Conservation (phyloP, 2,888 invertebrate genomes). For the Drepana falcataria region DNA sequence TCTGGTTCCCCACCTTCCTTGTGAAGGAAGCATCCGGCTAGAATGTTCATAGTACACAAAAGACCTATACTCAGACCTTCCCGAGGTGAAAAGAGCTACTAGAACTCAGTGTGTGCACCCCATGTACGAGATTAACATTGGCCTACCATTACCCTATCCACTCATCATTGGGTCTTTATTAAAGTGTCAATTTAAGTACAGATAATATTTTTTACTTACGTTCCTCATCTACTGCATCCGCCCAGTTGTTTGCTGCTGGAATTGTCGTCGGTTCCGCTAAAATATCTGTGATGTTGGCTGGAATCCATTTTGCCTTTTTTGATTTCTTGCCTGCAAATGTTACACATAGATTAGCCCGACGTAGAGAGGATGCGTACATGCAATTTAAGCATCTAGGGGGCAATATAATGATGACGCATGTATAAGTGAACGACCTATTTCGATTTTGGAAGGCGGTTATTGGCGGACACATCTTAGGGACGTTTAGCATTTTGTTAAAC, state of each 20-base stretch:
- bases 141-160: constrained; percentile 72
- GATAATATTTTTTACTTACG: constrained; percentile 68
- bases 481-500: constrained; percentile 26
- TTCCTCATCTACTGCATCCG: constrained; percentile 90
- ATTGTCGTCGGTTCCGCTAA: constrained; percentile 84
- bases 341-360: constrained; percentile 17
- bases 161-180: constrained; percentile 62
- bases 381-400: constrained; percentile 28
- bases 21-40: constrained; percentile 83
- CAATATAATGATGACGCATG: constrained; percentile 67
- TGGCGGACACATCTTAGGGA: constrained; percentile 42
- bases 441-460: constrained; percentile 69
- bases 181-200: background rate
- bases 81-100: constrained; percentile 81
- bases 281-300: constrained; percentile 89
- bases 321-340: constrained; percentile 85
- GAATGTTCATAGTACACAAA: constrained; percentile 74
- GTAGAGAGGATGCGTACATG: constrained; percentile 14
- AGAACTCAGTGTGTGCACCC: constrained; percentile 83
- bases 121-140: constrained; percentile 88
- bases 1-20: constrained; percentile 86
- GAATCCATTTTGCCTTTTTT: constrained; percentile 92
- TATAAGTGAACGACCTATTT: constrained; percentile 64
- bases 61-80: constrained; percentile 89
- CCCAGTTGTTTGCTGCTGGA: constrained; percentile 84